These are phyloP conservation scores for Limnephilus auricula DNA, from an alignment of 2,888 invertebrate genomes.

Conservation along the genomic window DNA sequence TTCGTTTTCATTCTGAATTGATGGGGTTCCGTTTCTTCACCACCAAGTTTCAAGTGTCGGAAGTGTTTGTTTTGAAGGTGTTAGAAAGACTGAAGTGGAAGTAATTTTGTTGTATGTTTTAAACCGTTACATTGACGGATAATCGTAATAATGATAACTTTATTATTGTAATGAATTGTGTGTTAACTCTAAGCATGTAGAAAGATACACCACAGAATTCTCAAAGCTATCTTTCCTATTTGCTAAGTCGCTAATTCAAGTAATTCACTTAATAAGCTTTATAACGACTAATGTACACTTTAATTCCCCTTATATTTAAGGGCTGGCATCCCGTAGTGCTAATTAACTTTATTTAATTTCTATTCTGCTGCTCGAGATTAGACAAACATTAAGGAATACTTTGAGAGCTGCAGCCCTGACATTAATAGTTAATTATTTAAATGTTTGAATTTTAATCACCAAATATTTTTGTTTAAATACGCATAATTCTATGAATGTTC, in stretches of 20 bases:
- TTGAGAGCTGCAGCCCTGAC: slow-evolving; percentile 13
- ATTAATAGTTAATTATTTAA: not conserved
- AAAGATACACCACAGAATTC: not conserved
- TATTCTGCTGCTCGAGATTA: not conserved
- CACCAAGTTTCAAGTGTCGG: not conserved
- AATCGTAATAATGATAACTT: slow-evolving; percentile 8
- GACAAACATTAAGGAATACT: not conserved
- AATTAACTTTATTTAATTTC: not conserved
- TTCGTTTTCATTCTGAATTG: not conserved
- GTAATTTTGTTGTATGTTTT: slow-evolving; percentile 19
- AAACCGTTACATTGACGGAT: not conserved
- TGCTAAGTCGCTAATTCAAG: not conserved
- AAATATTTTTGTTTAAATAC: not conserved
- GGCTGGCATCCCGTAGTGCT: slow-evolving; percentile 7
- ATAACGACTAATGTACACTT: not conserved
- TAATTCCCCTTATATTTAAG: slow-evolving; percentile 2
- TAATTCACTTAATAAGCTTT: not conserved
- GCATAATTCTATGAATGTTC: slow-evolving; percentile 9
- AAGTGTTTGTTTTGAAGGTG: not conserved
- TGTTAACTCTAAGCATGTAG: slow-evolving; percentile 19
- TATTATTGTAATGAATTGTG: not conserved
- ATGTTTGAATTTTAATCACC: not conserved
- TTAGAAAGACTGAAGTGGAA: slow-evolving; percentile 35
- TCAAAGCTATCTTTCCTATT: not conserved
- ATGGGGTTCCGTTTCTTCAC: not conserved